A percentile compares a stretch with the other conserved stretches of the same genome.
Evolutionary conservation across 1,140 invertebrate species (phyloP).

Genomic region (Platorchestia sp.): DNA sequence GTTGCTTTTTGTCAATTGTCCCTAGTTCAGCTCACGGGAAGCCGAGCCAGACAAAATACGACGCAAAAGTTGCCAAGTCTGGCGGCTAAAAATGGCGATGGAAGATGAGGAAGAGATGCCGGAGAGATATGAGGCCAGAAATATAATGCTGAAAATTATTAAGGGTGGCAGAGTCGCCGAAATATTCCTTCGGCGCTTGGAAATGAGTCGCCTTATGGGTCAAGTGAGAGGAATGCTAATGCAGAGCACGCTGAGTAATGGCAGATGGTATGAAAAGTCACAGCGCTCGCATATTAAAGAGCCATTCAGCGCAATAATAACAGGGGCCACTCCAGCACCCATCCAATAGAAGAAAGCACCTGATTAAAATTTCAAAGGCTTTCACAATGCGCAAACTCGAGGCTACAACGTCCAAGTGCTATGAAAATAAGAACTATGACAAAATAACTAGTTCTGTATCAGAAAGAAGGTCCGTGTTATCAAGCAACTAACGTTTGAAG

Average conservation of each 20-base stretch:
- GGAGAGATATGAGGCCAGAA: constrained; percentile 3
- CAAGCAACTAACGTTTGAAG: no score
- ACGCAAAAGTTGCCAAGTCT: constrained; percentile 37
- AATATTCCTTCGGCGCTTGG: constrained; percentile 3
- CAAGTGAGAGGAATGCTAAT: constrained; percentile 44
- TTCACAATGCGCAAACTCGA: neutral
- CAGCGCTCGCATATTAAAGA: neutral
- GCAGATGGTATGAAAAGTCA: neutral
- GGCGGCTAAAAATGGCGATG: constrained; percentile 21
- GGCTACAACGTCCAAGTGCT: neutral
- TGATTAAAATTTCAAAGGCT: neutral
- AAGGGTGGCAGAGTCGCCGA: constrained; percentile 14
- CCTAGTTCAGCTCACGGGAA: neutral
- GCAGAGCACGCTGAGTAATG: constrained; percentile 23
- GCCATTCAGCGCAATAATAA: constrained; percentile 36
- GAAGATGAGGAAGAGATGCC: constrained; percentile 34
- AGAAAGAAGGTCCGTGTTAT: neutral
- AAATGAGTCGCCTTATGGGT: constrained; percentile 50
- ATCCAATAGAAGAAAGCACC: neutral
- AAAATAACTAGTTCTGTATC: neutral
- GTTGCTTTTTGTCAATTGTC: constrained; percentile 46
- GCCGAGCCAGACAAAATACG: neutral
- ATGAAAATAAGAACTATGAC: neutral
- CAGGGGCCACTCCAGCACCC: neutral
- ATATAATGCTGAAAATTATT: constrained; percentile 39